Evolutionary conservation across 2,888 invertebrate species (phyloP).

Genomic region (Chydorus sphaericus): DNA sequence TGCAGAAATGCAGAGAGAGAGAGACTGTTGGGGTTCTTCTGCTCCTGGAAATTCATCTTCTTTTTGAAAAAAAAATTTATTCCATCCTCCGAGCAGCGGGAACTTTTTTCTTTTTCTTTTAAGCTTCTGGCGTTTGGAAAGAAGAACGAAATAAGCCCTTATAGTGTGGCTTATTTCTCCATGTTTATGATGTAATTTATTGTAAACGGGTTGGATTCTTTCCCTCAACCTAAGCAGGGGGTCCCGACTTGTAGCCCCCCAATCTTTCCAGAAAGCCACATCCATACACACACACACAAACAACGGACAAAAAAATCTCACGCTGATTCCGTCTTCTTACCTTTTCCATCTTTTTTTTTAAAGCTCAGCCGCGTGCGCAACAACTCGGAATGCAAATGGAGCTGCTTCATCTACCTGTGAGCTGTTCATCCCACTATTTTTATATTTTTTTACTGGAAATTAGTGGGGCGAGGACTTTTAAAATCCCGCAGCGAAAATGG

Average conservation of each 20-base stretch:
- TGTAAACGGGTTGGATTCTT: neutral
- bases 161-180: neutral
- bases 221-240: neutral
- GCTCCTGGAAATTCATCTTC: too few relatives aligned
- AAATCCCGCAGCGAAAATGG: conserved; percentile 4
- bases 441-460: neutral
- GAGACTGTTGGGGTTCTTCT: too few relatives aligned
- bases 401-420: neutral
- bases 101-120: too few relatives aligned
- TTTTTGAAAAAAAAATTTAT: too few relatives aligned
- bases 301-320: neutral
- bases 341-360: neutral
- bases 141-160: neutral
- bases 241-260: neutral
- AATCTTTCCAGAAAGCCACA: neutral
- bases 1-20: too few relatives aligned
- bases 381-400: neutral
- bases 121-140: neutral
- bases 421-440: neutral
- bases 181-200: conserved; percentile 3
- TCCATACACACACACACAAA: neutral
- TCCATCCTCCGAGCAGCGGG: too few relatives aligned
- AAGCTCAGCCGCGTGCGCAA: neutral
- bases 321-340: neutral
- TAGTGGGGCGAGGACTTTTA: neutral